Evolutionary conservation across 2,888 invertebrate species (phyloP).

Genomic region (Oligia fasciuncula): DNA sequence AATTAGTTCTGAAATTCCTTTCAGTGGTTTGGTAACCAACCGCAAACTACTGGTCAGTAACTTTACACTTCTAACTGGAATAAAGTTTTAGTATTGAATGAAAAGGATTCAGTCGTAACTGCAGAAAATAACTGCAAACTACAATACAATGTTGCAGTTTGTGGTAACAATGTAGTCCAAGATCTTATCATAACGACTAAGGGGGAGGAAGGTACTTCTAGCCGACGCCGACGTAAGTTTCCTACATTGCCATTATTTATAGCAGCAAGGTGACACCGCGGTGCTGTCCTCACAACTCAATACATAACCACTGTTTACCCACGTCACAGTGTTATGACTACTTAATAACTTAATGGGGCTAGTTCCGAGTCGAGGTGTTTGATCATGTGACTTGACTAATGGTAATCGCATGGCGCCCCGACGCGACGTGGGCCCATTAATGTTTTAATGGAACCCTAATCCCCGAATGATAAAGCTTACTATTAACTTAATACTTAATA

Average conservation of each 20-base stretch:
- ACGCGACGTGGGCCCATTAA: neutral
- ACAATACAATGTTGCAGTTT: conserved; percentile 18
- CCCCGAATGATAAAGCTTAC: neutral
- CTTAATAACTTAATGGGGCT: conserved; percentile 16
- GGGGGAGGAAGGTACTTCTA: neutral
- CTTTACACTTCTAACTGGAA: conserved; percentile 18
- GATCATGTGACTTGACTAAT: conserved; percentile 8
- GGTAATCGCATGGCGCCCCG: neutral
- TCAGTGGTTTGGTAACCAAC: neutral
- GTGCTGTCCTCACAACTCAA: conserved; percentile 44
- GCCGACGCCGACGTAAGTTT: conserved; percentile 32
- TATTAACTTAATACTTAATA: neutral
- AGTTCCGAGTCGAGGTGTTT: conserved; percentile 24
- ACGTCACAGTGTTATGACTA: conserved; percentile 47
- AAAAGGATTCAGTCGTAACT: neutral
- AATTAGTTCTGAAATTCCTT: conserved; percentile 18
- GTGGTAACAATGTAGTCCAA: conserved; percentile 27
- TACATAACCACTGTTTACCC: conserved; percentile 35
- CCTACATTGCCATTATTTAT: conserved; percentile 51
- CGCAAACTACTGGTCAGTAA: conserved; percentile 14
- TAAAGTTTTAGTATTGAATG: conserved; percentile 10
- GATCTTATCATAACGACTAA: conserved; percentile 12
- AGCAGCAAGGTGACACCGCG: conserved; percentile 60
- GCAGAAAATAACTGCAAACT: conserved; percentile 3
- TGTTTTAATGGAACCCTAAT: neutral